Evolutionary conservation across 2,113 vertebrate genomes (phyloP), one percentile per base, ranked within the genome.

Genomic region (Hyaena hyaena): DNA sequence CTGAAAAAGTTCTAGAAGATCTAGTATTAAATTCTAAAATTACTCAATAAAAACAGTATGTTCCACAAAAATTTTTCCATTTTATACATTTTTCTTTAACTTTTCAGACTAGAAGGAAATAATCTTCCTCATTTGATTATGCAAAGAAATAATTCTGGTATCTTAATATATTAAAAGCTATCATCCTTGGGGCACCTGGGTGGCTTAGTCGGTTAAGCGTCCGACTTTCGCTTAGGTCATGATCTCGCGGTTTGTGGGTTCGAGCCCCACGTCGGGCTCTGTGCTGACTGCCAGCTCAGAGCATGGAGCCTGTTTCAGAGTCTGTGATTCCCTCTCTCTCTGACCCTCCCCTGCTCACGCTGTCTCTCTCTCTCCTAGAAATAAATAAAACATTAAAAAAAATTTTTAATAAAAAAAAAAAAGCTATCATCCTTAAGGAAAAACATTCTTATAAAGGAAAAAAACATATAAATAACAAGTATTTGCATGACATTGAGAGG

Each of bases 51-150:
- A 74, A 50, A 24, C 9, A 85, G 16, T 84, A 35, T 45, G 76
- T 63, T 19, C 28, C 43, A 65, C 28, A 93, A 88, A 97, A 92
- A 35, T 68, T 74, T 53, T 95, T 93, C 81, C 19, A 45, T 39
- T 77, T 90, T 43, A 77, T 31, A 76, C 71, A 82, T 90, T 90
- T 73, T 66, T 85, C 45, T 71, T 79, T 50, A 91, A 88, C 35
- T 94, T 96, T 92, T 89, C 66, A 96, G 71, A 96, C 16, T 50
- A 81, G 33, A 55, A 28, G 92, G 39, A 96, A 48, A 48, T 15
- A 92, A 68, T 11, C 53, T 79, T 73, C 4, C 14, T 90, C 50
- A 80, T 26, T 4, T 84, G 33, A 84, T 86, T 90, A 81, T 71
- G 14, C 71, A 53, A 79, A 61, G 66, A 88, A 95, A 77, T 1